These are phyloP conservation scores for Danaus chrysippus DNA, from an alignment of 2,888 invertebrate genomes.

Conservation along the genomic window DNA sequence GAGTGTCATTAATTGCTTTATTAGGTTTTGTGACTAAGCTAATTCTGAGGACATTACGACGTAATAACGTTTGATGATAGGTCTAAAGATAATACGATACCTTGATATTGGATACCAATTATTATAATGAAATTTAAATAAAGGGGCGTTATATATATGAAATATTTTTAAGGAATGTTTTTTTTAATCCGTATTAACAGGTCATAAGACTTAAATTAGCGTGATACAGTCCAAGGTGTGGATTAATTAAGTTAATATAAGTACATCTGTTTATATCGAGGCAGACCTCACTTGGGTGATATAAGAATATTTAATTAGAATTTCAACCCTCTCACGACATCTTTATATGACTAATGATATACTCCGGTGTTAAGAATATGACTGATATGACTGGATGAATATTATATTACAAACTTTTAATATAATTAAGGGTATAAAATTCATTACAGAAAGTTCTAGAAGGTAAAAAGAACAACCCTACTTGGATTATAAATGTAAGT, in stretches of 20 bases:
- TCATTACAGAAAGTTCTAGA: too few species aligned
- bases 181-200: too few species aligned
- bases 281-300: conserved; percentile 33
- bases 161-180: too few species aligned
- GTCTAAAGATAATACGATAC: conserved; percentile 3
- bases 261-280: conserved; percentile 30
- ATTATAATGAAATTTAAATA: too few species aligned
- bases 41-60: conserved; percentile 6
- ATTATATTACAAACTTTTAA: not conserved
- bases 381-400: not conserved
- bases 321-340: conserved; percentile 30
- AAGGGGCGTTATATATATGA: too few species aligned
- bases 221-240: conserved; percentile 12
- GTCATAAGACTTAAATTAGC: not conserved
- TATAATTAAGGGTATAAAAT: not conserved
- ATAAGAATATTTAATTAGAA: conserved; percentile 38
- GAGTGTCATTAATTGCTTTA: conserved; percentile 34
- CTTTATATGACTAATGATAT: conserved; percentile 33
- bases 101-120: not conserved
- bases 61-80: conserved; percentile 3
- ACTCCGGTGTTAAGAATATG: conserved; percentile 10
- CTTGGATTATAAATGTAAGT: too few species aligned
- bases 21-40: conserved; percentile 29
- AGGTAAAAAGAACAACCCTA: too few species aligned
- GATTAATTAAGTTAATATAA: conserved; percentile 34